A percentile compares a stretch with the other conserved stretches of the same genome.
phyloP scores from a whole-genome alignment of 2,797 vertebrate genomes.

The Mus minutoides region DNA sequence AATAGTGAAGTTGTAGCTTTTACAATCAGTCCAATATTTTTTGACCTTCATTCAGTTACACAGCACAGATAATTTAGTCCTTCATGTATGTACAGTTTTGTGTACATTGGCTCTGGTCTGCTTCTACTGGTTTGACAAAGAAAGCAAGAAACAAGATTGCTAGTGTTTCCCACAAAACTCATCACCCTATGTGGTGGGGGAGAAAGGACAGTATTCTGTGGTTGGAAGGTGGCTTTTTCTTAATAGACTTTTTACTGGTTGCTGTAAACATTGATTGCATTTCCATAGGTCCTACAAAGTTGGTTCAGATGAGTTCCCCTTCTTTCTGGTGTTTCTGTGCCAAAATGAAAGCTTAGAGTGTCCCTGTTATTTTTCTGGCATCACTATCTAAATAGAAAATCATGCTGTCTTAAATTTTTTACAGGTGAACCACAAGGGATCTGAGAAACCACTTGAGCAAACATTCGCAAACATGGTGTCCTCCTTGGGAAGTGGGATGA shows the following conservation, averaged over 20 bases:
- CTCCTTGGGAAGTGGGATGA: slow-evolving; percentile 93
- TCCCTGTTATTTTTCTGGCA: neutral
- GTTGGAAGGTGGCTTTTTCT: neutral
- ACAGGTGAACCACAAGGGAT: slow-evolving; percentile 97
- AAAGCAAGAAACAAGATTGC: neutral
- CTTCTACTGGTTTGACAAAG: neutral
- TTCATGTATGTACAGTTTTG: neutral
- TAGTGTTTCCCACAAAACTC: neutral
- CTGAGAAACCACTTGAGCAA: slow-evolving; percentile 95
- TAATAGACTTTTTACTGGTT: neutral
- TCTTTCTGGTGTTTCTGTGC: neutral
- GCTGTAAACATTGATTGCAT: neutral
- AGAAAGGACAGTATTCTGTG: neutral
- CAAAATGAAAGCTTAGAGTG: neutral
- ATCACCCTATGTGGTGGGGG: neutral
- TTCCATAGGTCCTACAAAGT: neutral
- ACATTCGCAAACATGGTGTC: slow-evolving; percentile 94
- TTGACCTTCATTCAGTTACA: neutral
- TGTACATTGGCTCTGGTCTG: neutral
- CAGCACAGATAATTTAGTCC: neutral
- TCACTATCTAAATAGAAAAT: slow-evolving; percentile 45
- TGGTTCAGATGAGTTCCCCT: neutral
- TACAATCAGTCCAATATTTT: neutral
- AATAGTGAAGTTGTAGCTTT: neutral
- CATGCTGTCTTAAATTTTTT: neutral